Percentiles rank a stretch among this genome's conserved stretches.
phyloP scores from a whole-genome alignment of 2,113 vertebrate genomes.

The Lagopus leucura region DNA sequence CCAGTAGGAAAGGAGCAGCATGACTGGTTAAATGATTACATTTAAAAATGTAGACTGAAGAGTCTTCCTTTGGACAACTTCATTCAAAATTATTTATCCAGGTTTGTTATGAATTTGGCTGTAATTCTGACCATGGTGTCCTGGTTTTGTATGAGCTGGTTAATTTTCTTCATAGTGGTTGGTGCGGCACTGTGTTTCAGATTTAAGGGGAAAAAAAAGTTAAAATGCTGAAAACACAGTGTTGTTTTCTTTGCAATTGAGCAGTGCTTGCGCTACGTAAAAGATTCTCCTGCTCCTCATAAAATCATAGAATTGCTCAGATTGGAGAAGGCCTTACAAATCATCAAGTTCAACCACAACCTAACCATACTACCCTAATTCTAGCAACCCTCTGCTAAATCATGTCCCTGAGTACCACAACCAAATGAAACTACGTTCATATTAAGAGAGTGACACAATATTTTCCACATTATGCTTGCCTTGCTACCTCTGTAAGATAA shows the following conservation, averaged over 20 bases:
- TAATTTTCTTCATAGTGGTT: too few relatives aligned
- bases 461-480: neutral
- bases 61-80: neutral
- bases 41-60: neutral
- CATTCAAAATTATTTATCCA: neutral
- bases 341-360: too few relatives aligned
- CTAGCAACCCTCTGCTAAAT: too few relatives aligned
- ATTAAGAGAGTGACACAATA: neutral
- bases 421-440: neutral
- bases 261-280: too few relatives aligned
- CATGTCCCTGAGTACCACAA: too few relatives aligned
- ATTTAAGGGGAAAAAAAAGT: neutral
- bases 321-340: too few relatives aligned
- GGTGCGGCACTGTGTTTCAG: neutral
- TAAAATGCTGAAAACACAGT: neutral
- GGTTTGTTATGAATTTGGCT: neutral
- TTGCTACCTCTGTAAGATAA: neutral
- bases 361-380: too few relatives aligned
- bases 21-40: neutral
- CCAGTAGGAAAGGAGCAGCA: neutral
- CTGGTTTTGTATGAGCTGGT: neutral
- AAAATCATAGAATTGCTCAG: too few relatives aligned
- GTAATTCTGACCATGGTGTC: neutral
- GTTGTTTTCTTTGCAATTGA: neutral
- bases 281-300: too few relatives aligned